Evolutionary conservation across 1,140 invertebrate species (phyloP), one percentile per base, ranked within the genome.

Genomic region (Ips nitidus): DNA sequence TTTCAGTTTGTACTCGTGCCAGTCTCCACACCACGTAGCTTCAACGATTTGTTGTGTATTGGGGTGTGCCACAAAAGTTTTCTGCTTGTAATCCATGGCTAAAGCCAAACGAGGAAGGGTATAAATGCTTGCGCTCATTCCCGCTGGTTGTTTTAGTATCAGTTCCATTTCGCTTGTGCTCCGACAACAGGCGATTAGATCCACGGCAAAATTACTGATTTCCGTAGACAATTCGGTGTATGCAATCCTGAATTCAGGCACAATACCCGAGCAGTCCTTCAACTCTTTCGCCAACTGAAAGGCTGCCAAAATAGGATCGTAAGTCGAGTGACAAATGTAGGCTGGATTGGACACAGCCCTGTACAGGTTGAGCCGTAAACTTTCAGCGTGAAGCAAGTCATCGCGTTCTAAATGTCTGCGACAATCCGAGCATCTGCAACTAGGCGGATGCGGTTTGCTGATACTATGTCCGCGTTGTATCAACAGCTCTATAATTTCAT

Each of bases 41-140:
- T 80, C 77, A 3, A 81, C 73, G 42, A 81, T 77, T 77, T 90
- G 88, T 78, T 92, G 91, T 36, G 89, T 87, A 74, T 91, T 89
- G 0, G 89, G 86, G 79, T 92, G 89, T 1, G 90, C 88, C 0
- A 92, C 88, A 75, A 92, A 91, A 76, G 84, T 84, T 76, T 90
- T 91, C 74, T 92, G 89, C 71, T 88, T 86, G 75, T 86, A 87
- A 75, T 90, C 88, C 66, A 92, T 83, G 0, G 90, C 90, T 62
- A 91, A 78, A 60, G 90, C 83, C 2, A 93, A 77, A 41, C 90
- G 79, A 1, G 88, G 89, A 56, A 84, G 84, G 3, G 75, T 78
- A 56, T 83, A 84, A 69, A 77, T 75, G 58, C 58, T 65, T 73
- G 75, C 74, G 42, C 68, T 68, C 74, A 81, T 76, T 2, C 85